These are phyloP conservation scores for Episyrphus balteatus DNA, from an alignment of 1,140 invertebrate species.

Conservation along the genomic window DNA sequence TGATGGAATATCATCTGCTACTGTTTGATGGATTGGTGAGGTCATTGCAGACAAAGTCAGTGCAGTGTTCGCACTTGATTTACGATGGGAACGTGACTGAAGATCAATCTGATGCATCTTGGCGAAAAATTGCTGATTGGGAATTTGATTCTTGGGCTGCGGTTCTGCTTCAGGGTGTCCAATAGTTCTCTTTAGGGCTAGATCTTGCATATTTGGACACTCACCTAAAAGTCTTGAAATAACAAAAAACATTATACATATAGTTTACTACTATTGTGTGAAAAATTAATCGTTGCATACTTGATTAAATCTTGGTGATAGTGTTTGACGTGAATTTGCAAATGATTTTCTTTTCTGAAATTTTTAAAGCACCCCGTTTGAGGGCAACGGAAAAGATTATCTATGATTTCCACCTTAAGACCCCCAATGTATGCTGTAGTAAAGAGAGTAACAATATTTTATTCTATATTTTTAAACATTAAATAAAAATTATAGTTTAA, in stretches of 20 bases:
- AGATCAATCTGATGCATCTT: conserved; percentile 33
- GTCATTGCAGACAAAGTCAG: background rate
- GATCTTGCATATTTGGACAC: conserved; percentile 73
- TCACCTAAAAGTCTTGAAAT: conserved; percentile 47
- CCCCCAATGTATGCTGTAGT: conserved; percentile 54
- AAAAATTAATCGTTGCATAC: conserved; percentile 10
- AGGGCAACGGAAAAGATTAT: conserved; percentile 65
- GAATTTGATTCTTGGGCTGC: conserved; percentile 40
- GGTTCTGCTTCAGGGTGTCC: conserved; percentile 47
- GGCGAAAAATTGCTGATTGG: conserved; percentile 34
- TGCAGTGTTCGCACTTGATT: background rate
- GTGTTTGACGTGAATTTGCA: conserved; percentile 86
- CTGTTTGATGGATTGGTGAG: background rate
- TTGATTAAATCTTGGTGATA: conserved; percentile 72
- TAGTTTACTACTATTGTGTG: no score
- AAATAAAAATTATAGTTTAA: no score
- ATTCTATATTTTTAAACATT: no score
- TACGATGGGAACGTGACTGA: conserved; percentile 16
- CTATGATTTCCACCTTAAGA: conserved; percentile 55
- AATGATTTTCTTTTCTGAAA: conserved; percentile 78
- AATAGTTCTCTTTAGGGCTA: conserved; percentile 65
- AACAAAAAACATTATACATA: background rate
- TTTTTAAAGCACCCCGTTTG: conserved; percentile 74
- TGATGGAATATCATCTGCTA: background rate
- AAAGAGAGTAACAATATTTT: no score